Percentiles rank a stretch among this genome's conserved stretches.
Evolutionary conservation across 2,888 invertebrate species (phyloP).

Genomic region (Drosophila basisetae): DNA sequence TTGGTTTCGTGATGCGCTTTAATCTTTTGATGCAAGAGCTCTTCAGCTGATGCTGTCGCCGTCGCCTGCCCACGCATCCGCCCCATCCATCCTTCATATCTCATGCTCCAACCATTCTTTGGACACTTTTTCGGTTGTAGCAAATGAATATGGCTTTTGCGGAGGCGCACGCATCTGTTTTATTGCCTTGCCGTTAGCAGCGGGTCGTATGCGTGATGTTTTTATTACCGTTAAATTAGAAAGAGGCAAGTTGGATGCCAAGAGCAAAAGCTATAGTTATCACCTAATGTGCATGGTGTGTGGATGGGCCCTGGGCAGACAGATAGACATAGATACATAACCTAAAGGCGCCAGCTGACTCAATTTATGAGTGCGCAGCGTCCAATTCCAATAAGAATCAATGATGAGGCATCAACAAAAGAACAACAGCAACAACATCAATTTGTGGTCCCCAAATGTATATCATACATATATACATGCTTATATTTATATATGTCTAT

Average conservation of each 20-base stretch:
- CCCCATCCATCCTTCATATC: neutral
- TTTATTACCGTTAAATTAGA: conserved; percentile 78
- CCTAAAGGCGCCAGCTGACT: conserved; percentile 35
- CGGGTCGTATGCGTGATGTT: conserved; percentile 78
- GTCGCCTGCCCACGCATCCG: conserved; percentile 45
- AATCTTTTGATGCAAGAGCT: conserved; percentile 64
- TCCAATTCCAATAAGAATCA: conserved; percentile 45
- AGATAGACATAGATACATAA: conserved; percentile 11
- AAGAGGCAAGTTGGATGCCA: conserved; percentile 11
- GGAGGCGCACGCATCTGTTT: conserved; percentile 54
- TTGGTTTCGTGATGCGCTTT: conserved; percentile 66
- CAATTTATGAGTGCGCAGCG: conserved; percentile 54
- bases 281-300: neutral
- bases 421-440: conserved; percentile 7
- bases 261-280: neutral
- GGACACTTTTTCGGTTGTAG: conserved; percentile 44
- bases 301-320: conserved; percentile 21
- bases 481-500: neutral
- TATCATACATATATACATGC: neutral
- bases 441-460: conserved; percentile 17
- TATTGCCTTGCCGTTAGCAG: conserved; percentile 64
- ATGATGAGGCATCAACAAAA: conserved; percentile 27
- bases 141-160: conserved; percentile 59
- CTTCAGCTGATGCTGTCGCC: conserved; percentile 64
- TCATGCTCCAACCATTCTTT: conserved; percentile 15